phyloP scores from a whole-genome alignment of 1,140 invertebrate genomes.

The Proctacanthus coquilletti region DNA sequence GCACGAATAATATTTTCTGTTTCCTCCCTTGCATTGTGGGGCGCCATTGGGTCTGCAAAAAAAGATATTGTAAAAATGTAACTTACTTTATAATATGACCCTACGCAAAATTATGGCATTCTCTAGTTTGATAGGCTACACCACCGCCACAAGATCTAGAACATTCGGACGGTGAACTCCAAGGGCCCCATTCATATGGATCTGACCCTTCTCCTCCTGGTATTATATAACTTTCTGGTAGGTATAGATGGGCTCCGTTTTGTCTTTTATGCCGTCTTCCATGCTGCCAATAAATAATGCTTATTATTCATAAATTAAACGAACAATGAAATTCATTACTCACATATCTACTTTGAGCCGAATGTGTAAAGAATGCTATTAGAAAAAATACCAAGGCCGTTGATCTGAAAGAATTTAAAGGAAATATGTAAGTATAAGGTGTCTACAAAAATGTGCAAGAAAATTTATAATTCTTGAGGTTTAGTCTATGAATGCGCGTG shows the following conservation, averaged over 20 bases:
- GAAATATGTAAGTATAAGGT: slow-evolving; percentile 4
- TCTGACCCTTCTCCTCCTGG: slow-evolving; percentile 41
- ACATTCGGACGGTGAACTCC: slow-evolving; percentile 60
- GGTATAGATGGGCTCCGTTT: slow-evolving; percentile 49
- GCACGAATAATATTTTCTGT: slow-evolving; percentile 73
- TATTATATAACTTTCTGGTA: slow-evolving; percentile 46
- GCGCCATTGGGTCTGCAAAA: slow-evolving; percentile 37
- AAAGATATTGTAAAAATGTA: slow-evolving; percentile 7
- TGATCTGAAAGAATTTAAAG: slow-evolving; percentile 17
- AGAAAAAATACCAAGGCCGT: slow-evolving; percentile 28
- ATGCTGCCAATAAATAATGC: slow-evolving; percentile 22
- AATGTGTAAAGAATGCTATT: slow-evolving; percentile 16
- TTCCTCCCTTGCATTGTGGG: slow-evolving; percentile 52
- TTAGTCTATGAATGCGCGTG: no score
- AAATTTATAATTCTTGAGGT: no score
- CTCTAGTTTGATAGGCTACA: slow-evolving; percentile 56
- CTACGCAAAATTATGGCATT: slow-evolving; percentile 48
- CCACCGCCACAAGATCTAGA: slow-evolving; percentile 83
- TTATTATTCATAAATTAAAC: slow-evolving; percentile 1
- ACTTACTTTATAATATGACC: not conserved
- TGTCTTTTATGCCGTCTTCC: slow-evolving; percentile 52
- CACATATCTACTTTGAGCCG: slow-evolving; percentile 26
- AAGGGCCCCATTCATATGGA: slow-evolving; percentile 48
- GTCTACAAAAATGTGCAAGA: no score
- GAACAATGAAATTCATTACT: slow-evolving; percentile 10